A percentile compares a stretch with the other conserved stretches of the same genome.
Conservation (phyloP, 2,797 vertebrate genomes). For the Lophura swinhoii region DNA sequence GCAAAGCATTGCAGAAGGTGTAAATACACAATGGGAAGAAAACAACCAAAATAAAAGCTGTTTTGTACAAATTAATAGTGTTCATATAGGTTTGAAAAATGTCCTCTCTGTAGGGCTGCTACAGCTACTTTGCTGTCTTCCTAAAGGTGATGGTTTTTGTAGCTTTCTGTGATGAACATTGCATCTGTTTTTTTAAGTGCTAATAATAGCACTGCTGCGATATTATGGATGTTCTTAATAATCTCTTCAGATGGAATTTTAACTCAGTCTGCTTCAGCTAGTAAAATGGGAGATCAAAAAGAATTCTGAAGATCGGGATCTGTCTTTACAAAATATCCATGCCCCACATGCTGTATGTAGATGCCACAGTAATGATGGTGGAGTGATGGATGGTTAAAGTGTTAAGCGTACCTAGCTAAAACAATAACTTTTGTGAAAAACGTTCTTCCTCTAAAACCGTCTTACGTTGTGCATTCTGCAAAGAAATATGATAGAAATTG, state of each 20-base stretch:
- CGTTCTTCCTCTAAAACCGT: not conserved
- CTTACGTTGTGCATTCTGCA: not conserved
- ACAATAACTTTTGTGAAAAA: not conserved
- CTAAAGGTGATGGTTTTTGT: not conserved
- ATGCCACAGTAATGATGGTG: not conserved
- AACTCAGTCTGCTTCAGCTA: not conserved
- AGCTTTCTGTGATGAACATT: not conserved
- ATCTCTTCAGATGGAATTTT: not conserved
- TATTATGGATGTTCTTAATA: not conserved
- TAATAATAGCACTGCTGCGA: not conserved
- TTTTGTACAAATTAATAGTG: not conserved
- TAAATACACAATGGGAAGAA: not conserved
- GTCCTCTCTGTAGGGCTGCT: not conserved
- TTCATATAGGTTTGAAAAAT: not conserved
- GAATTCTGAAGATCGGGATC: not conserved
- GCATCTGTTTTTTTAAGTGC: not conserved
- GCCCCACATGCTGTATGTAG: not conserved
- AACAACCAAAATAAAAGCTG: not conserved
- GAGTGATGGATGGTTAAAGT: not conserved
- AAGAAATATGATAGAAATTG: not conserved
- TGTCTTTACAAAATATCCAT: not conserved
- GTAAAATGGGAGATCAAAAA: constrained; percentile 8
- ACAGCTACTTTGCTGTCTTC: not conserved
- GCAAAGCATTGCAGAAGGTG: not conserved
- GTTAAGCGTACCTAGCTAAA: not conserved